Percentiles rank a stretch among this genome's conserved stretches.
Evolutionary conservation across 2,113 vertebrate species (phyloP).

Genomic region (Coptodon rendalli): DNA sequence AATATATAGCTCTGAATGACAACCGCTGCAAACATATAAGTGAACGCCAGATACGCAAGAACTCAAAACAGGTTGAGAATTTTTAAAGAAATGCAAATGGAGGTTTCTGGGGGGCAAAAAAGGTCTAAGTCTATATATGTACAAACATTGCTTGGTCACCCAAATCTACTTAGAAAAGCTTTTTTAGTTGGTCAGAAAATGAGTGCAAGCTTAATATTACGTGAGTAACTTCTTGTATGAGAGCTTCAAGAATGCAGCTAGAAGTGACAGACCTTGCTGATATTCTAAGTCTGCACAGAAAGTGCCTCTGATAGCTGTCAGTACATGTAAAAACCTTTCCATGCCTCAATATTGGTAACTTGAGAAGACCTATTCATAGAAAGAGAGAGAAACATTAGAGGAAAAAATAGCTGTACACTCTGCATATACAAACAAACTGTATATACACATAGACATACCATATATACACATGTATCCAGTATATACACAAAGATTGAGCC

Average conservation of each 20-base stretch:
- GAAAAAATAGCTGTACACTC: slow-evolving; percentile 74
- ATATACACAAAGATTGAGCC: slow-evolving; percentile 64
- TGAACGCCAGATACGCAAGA: slow-evolving; percentile 61
- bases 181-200: slow-evolving; percentile 69
- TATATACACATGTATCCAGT: slow-evolving; percentile 75
- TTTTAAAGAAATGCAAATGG: slow-evolving; percentile 64
- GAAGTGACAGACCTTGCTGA: slow-evolving; percentile 59
- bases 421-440: slow-evolving; percentile 75
- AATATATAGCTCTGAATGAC: slow-evolving; percentile 72
- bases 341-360: slow-evolving; percentile 55
- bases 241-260: slow-evolving; percentile 57
- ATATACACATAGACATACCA: slow-evolving; percentile 74
- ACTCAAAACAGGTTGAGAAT: slow-evolving; percentile 58
- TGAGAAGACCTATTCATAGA: slow-evolving; percentile 61
- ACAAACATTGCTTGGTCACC: slow-evolving; percentile 76
- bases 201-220: slow-evolving; percentile 71
- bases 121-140: slow-evolving; percentile 62
- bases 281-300: slow-evolving; percentile 61
- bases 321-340: slow-evolving; percentile 54
- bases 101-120: slow-evolving; percentile 42
- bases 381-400: slow-evolving; percentile 71
- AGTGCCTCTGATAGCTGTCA: slow-evolving; percentile 63
- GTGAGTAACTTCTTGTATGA: slow-evolving; percentile 44
- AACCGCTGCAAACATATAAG: slow-evolving; percentile 69
- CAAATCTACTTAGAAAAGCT: slow-evolving; percentile 72